Evolutionary conservation across 2,113 vertebrate genomes (phyloP).

Genomic region (Clinocottus analis): DNA sequence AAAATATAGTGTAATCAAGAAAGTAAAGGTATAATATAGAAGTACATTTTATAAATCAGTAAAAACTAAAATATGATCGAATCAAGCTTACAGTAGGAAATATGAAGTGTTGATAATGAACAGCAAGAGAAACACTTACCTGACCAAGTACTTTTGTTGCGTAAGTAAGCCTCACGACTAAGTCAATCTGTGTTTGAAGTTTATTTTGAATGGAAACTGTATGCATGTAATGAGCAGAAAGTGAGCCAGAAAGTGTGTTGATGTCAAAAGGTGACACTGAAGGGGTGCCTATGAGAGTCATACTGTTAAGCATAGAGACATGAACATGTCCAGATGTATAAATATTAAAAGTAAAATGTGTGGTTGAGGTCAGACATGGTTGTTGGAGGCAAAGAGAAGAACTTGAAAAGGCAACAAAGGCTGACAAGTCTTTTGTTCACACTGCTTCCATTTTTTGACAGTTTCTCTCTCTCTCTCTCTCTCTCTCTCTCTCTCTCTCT

Average conservation of each 20-base stretch:
- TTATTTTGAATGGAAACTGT: not conserved
- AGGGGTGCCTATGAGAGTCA: not conserved
- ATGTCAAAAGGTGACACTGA: not conserved
- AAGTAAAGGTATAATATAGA: too few relatives aligned
- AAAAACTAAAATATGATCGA: too few relatives aligned
- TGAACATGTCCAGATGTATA: not conserved
- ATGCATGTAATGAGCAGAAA: too few relatives aligned
- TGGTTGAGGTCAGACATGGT: conserved; percentile 1
- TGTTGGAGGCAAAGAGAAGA: not conserved
- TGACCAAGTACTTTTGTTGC: too few relatives aligned
- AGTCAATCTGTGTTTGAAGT: not conserved
- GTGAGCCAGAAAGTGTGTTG: too few relatives aligned
- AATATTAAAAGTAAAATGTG: not conserved
- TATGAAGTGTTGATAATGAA: too few relatives aligned
- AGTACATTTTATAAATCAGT: too few relatives aligned
- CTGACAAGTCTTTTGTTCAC: conserved; percentile 28
- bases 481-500: conserved; percentile 19
- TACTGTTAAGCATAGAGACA: not conserved
- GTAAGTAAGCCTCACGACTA: not conserved
- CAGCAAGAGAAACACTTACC: too few relatives aligned
- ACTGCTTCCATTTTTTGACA: conserved; percentile 7
- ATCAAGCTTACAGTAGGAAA: too few relatives aligned
- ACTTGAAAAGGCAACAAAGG: not conserved
- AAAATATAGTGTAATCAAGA: too few relatives aligned
- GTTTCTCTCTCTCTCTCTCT: not conserved